A percentile compares a stretch with the other conserved stretches of the same genome.
These are phyloP conservation scores for Lypha dubia DNA, from an alignment of 2,888 invertebrate species.

Conservation along the genomic window DNA sequence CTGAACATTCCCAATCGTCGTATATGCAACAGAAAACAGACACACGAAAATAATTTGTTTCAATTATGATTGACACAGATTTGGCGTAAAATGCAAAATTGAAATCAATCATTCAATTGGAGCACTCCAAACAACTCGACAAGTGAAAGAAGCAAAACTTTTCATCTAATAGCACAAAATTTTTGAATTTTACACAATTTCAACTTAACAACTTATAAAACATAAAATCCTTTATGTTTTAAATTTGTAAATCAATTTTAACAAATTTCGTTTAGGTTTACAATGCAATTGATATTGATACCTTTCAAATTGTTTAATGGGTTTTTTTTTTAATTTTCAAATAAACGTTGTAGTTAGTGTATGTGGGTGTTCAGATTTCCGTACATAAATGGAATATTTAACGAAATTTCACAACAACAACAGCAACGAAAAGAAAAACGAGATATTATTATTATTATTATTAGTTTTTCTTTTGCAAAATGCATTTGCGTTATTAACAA, in stretches of 20 bases:
- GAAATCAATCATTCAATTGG: slow-evolving; percentile 58
- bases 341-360: not conserved
- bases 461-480: slow-evolving; percentile 38
- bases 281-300: slow-evolving; percentile 51
- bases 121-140: slow-evolving; percentile 18
- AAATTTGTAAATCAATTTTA: slow-evolving; percentile 61
- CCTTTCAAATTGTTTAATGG: slow-evolving; percentile 65
- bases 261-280: slow-evolving; percentile 43
- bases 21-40: not conserved
- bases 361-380: slow-evolving; percentile 10
- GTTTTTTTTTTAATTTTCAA: slow-evolving; percentile 38
- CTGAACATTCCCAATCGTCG: not conserved
- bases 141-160: slow-evolving; percentile 7
- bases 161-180: slow-evolving; percentile 7
- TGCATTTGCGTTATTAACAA: slow-evolving; percentile 59
- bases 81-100: slow-evolving; percentile 59
- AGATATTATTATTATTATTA: not conserved
- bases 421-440: slow-evolving; percentile 13
- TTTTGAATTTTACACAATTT: slow-evolving; percentile 41
- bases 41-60: slow-evolving; percentile 59
- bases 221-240: slow-evolving; percentile 29
- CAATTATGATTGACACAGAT: slow-evolving; percentile 69
- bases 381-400: slow-evolving; percentile 32
- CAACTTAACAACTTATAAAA: slow-evolving; percentile 41
- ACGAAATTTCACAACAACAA: not conserved